Evolutionary conservation across 2,113 vertebrate species (phyloP), one percentile per base, ranked within the genome.

Genomic region (Fukomys damarensis): DNA sequence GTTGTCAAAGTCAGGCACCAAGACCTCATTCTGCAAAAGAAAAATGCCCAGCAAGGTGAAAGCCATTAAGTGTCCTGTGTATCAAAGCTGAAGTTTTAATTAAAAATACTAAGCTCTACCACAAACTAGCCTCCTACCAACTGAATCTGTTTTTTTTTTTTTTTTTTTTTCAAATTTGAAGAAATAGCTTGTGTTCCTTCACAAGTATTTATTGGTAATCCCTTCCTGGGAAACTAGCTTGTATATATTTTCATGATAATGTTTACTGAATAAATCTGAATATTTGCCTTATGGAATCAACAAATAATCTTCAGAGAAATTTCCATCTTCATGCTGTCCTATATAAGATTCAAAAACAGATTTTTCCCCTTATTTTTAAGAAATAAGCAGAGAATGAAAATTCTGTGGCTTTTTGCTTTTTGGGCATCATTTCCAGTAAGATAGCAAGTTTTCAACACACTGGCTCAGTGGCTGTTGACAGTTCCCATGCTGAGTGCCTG

Each of bases 241-340:
- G 4, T 79, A 5, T 88, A 35, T 93, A 70, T 95, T 95, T 97
- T 95, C 49, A 86, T 86, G 90, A 43, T 93, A 88, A 87, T 88
- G 38, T 85, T 52, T 72, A 79, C 77, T 93, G 95, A 95, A 93
- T 90, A 92, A 91, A 96, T 96, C 20, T 92, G 61, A 94, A 66
- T 91, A 85, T 95, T 91, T 94, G 86, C 58, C 86, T 93, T 91
- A 74, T 74, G 61, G n/a, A 89, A 95, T 82, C 49, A 96, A 86
- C 83, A 89, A 52, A 79, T 93, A 86, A 76, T 94, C 54, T 97
- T 77, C 11, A 84, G 76, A 95, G 85, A 86, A 93, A 88, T 59
- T 58, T 93, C 91, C 79, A 91, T 96, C 59, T 94, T 95, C 92
- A 88, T 94, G 52, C 43, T 82, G 59, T 79, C 61, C 20, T 7